Evolutionary conservation across 1,140 invertebrate genomes (phyloP), one percentile per base, ranked within the genome.

Genomic region (Drosophila saltans): DNA sequence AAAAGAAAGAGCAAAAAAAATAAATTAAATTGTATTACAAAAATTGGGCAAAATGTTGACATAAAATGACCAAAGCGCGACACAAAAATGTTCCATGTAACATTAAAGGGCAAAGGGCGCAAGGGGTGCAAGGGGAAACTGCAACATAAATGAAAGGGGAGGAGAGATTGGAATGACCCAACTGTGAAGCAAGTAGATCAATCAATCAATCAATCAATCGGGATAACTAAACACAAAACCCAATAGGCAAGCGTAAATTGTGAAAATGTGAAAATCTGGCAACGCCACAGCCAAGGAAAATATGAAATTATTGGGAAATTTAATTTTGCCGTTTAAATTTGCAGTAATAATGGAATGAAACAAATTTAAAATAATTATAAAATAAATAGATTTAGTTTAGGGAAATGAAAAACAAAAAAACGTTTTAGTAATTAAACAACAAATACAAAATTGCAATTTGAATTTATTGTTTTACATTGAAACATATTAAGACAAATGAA

Each of bases 1-100:
- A 45, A 36, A 36, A 36, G 26, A 33, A 30, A 24, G 9, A 56
- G 39, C n/a, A 2, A 56, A 30, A 64, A 36, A 66, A 39, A 63
- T 59, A 66, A 65, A 57, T 75, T 63, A 67, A 58, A 57, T 57
- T 57, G 56, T 33, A 57, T 59, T 41, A n/a, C 24, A 39, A 75
- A 63, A 39, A 39, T 60, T 64, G 67, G 69, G 59, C 69, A 60
- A 60, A 69, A 65, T 74, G 45, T 52, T 26, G 45, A 4, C 45
- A 26, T 21, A 52, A 52, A 52, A 59, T 59, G 33, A 40, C 57
- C 57, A 59, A 59, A 16, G 52, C 55, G 10, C 26, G 28, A 9
- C 16, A 16, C 16, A 7, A 2, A 36, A 33, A 57, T 39, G 21
- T 59, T 39, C 57, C 52, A 11, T 30, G 24, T 11, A 36, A n/a